These are phyloP conservation scores for Tychaedon coryphoeus DNA, from an alignment of 2,113 vertebrate genomes.

Conservation along the genomic window DNA sequence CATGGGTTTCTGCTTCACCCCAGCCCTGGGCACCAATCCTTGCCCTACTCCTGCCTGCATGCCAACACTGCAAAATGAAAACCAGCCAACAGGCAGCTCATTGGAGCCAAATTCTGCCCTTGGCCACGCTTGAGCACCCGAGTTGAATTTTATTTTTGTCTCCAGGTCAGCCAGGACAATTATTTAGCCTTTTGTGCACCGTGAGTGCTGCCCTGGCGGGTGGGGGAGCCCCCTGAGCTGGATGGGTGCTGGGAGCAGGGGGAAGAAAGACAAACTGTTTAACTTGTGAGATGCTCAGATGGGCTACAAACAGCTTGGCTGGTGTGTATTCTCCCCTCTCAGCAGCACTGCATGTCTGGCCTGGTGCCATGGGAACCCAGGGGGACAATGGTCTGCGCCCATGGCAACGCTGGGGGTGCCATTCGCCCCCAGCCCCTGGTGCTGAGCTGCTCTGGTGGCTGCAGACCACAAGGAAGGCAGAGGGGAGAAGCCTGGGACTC, in stretches of 20 bases:
- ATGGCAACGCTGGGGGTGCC: slow-evolving; percentile 77
- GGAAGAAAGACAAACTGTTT: slow-evolving; percentile 43
- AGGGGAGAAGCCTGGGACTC: background rate
- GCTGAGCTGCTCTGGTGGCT: background rate
- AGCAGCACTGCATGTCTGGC: slow-evolving; percentile 35
- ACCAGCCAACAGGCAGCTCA: background rate
- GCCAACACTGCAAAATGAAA: background rate
- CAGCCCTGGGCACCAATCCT: background rate
- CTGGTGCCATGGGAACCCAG: slow-evolving; percentile 78
- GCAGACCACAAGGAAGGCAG: slow-evolving; percentile 3
- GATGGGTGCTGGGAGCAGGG: background rate
- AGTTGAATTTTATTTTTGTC: background rate
- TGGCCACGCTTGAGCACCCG: background rate
- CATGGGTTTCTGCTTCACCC: background rate
- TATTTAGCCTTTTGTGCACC: background rate
- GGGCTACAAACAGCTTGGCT: slow-evolving; percentile 34
- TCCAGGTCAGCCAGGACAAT: background rate
- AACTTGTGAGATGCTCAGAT: slow-evolving; percentile 42
- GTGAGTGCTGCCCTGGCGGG: background rate
- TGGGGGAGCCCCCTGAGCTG: background rate
- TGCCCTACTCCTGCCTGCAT: background rate
- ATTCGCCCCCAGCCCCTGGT: background rate
- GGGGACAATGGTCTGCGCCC: slow-evolving; percentile 63
- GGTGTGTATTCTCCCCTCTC: slow-evolving; percentile 8
- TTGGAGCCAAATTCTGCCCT: background rate